These are phyloP conservation scores for Coturnix japonica DNA, from an alignment of 2,113 vertebrate genomes.

Conservation along the genomic window DNA sequence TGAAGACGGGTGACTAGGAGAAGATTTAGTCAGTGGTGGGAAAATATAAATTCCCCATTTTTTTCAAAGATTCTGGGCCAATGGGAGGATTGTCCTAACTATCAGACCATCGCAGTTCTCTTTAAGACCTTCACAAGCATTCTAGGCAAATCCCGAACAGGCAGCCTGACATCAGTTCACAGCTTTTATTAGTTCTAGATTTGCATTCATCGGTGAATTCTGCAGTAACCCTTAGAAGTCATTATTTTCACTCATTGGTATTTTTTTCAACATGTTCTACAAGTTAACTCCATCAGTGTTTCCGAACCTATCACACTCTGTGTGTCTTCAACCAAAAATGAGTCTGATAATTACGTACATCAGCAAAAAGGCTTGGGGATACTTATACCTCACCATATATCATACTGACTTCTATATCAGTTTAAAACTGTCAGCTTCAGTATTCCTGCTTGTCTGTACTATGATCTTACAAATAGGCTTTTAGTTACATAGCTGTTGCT, in stretches of 20 bases:
- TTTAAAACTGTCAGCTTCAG: not conserved
- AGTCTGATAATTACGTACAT: not conserved
- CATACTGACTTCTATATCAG: not conserved
- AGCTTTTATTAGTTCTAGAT: not conserved
- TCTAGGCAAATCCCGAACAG: not conserved
- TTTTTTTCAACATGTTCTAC: not conserved
- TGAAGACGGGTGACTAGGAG: not conserved
- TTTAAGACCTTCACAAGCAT: not conserved
- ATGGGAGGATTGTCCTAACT: not conserved
- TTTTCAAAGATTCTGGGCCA: not conserved
- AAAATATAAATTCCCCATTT: not conserved
- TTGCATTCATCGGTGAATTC: fast-evolving
- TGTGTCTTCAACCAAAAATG: not conserved
- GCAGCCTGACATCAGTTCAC: not conserved
- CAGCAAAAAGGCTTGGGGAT: not conserved
- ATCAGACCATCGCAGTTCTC: not conserved
- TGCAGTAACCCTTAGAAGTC: fast-evolving
- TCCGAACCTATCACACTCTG: not conserved
- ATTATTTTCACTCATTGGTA: fast-evolving
- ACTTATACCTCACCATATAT: not conserved
- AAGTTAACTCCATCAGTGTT: not conserved
- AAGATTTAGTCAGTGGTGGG: not conserved
- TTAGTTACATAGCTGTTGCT: not conserved
- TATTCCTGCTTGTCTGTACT: not conserved
- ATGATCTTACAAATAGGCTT: not conserved